A percentile compares a stretch with the other conserved stretches of the same genome.
Conservation (phyloP, 2,113 vertebrate species). For the Rana temporaria region DNA sequence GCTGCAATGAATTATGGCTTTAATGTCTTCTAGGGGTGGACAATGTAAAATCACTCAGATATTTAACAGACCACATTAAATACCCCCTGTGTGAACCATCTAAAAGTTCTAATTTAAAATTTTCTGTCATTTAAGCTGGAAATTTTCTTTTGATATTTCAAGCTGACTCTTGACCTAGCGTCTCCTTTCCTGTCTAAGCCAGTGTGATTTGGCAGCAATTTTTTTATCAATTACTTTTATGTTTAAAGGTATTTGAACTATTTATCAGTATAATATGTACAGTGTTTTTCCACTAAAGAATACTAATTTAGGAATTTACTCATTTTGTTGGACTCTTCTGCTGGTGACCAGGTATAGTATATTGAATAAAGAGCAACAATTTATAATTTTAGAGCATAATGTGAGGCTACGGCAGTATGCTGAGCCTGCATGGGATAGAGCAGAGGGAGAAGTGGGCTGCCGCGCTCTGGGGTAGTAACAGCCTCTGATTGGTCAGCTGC, state of each 20-base stretch:
- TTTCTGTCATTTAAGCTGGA: slow-evolving; percentile 58
- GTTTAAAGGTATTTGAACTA: slow-evolving; percentile 45
- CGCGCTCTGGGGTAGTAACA: no score
- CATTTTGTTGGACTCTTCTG: no score
- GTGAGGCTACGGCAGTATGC: no score
- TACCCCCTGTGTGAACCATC: slow-evolving; percentile 65
- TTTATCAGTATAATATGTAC: neutral
- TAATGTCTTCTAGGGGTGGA: no score
- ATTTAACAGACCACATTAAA: slow-evolving; percentile 58
- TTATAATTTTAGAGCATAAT: no score
- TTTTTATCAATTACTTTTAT: slow-evolving; percentile 72
- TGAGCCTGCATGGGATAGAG: no score
- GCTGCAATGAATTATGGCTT: no score
- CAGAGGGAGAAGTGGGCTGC: no score
- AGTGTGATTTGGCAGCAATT: slow-evolving; percentile 57
- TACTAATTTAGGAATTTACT: no score
- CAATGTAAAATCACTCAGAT: neutral
- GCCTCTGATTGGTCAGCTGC: no score
- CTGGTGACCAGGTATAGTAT: no score
- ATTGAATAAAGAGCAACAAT: no score
- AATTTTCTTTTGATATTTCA: slow-evolving; percentile 68
- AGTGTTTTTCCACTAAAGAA: neutral
- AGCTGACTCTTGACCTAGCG: slow-evolving; percentile 75
- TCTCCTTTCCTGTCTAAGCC: slow-evolving; percentile 66
- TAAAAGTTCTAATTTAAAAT: slow-evolving; percentile 65